Conservation (phyloP, 2,888 invertebrate genomes). For the Synergus itoensis region DNA sequence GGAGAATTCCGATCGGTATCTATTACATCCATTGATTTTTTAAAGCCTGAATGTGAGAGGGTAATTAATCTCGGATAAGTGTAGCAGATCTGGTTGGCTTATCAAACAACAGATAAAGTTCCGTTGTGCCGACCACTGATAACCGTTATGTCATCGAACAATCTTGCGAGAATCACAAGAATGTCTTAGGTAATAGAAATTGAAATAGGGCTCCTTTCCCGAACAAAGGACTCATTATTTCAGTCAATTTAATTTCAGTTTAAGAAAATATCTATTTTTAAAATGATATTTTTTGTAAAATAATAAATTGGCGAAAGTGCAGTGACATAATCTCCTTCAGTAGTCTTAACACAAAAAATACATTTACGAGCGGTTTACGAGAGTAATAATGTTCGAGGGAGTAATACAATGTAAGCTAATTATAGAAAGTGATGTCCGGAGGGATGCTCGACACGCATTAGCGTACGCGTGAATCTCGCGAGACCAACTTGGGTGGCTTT, state of each 20-base stretch:
- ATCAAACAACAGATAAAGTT: conserved; percentile 61
- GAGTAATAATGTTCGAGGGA: conserved; percentile 71
- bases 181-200: neutral
- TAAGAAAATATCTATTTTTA: neutral
- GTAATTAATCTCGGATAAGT: conserved; percentile 15
- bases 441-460: conserved; percentile 66
- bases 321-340: neutral
- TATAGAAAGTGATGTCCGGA: conserved; percentile 69
- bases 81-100: conserved; percentile 49
- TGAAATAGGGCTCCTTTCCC: neutral
- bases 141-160: conserved; percentile 65
- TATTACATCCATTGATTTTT: conserved; percentile 15
- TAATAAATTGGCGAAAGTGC: neutral
- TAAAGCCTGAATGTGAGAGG: neutral
- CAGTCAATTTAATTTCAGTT: neutral
- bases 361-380: conserved; percentile 72
- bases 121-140: conserved; percentile 55
- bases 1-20: neutral
- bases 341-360: conserved; percentile 52
- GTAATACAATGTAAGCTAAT: conserved; percentile 76
- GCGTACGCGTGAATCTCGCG: conserved; percentile 68
- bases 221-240: neutral
- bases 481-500: conserved; percentile 72
- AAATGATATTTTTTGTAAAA: neutral
- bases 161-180: conserved; percentile 52